phyloP scores from a whole-genome alignment of 2,113 vertebrate genomes.

The Thryonomys swinderianus region DNA sequence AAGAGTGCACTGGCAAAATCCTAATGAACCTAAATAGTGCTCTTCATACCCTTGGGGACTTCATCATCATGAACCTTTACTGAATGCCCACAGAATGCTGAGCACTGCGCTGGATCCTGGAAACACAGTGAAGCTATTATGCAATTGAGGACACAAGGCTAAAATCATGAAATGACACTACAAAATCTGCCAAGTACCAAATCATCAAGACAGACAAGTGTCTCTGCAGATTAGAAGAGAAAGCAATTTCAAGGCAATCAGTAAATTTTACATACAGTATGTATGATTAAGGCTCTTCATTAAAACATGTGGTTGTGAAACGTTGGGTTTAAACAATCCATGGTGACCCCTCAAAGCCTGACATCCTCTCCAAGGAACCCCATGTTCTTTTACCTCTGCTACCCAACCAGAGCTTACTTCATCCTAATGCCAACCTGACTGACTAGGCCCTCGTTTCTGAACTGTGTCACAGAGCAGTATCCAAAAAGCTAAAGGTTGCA shows the following conservation, averaged over 20 bases:
- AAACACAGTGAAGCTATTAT: neutral
- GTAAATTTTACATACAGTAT: neutral
- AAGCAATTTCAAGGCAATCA: neutral
- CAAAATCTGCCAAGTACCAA: neutral
- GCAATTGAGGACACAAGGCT: neutral
- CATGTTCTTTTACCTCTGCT: neutral
- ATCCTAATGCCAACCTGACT: neutral
- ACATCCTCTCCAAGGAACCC: neutral
- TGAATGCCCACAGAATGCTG: neutral
- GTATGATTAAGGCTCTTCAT: neutral
- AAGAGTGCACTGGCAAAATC: neutral
- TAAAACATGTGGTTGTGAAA: neutral
- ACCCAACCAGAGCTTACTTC: no score
- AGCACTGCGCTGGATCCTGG: neutral
- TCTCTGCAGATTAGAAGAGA: neutral
- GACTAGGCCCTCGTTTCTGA: neutral
- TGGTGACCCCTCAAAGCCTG: neutral
- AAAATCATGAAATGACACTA: neutral
- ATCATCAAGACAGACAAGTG: neutral
- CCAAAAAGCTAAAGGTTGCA: neutral
- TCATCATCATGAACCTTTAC: neutral
- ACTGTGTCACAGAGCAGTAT: neutral
- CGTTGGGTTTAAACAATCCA: neutral
- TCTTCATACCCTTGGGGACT: neutral
- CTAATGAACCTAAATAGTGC: neutral